A percentile compares a stretch with the other conserved stretches of the same genome.
Conservation (phyloP, 2,797 vertebrate species). For the Chanos chanos region DNA sequence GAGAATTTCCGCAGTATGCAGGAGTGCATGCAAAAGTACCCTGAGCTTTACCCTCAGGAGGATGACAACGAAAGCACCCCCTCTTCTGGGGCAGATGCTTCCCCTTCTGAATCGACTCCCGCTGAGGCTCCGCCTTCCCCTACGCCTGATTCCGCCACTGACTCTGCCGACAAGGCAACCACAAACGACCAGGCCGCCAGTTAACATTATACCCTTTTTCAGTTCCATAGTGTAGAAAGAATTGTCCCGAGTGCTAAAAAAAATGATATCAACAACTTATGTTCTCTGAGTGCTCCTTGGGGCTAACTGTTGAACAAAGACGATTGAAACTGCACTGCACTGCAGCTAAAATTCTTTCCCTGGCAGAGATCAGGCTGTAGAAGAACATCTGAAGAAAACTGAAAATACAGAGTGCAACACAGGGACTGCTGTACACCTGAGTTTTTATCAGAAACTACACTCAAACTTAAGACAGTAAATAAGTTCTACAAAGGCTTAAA, state of each 20-base stretch:
- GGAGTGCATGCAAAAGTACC: constrained; percentile 94
- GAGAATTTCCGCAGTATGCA: constrained; percentile 92
- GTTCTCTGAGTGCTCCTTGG: too few species aligned
- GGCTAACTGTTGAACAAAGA: too few species aligned
- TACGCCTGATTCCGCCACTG: constrained; percentile 44
- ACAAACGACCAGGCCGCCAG: constrained; percentile 55
- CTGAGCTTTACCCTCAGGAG: constrained; percentile 93
- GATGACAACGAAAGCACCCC: constrained; percentile 67
- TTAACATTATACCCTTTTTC: constrained; percentile 45
- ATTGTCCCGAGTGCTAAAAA: too few species aligned
- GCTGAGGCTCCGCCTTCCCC: constrained; percentile 40
- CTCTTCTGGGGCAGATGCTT: constrained; percentile 22
- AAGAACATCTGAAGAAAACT: too few species aligned
- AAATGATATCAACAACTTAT: too few species aligned
- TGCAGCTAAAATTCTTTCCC: too few species aligned
- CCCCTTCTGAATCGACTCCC: constrained; percentile 7
- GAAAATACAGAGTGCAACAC: too few species aligned
- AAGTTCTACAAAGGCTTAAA: too few species aligned
- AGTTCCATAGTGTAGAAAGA: too few species aligned
- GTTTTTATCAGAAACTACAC: constrained; percentile 32
- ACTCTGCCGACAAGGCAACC: constrained; percentile 19
- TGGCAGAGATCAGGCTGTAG: too few species aligned
- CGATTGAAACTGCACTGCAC: too few species aligned
- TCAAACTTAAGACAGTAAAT: too few species aligned
- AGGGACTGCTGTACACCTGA: constrained; percentile 35